Evolutionary conservation across 1,140 invertebrate species (phyloP).

Genomic region (Drosophila guanche): DNA sequence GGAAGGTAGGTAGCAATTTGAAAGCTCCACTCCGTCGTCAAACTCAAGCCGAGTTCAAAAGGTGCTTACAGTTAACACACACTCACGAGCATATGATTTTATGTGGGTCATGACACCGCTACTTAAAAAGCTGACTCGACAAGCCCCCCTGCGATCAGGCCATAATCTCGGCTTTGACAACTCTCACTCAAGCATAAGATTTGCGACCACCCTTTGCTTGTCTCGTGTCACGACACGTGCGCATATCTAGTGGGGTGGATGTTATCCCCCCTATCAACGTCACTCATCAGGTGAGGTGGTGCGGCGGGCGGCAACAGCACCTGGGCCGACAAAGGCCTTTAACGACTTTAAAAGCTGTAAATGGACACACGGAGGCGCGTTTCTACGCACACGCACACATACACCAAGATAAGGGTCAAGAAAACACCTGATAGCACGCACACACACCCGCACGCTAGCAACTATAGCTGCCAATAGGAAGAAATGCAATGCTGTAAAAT

Average conservation of each 20-base stretch:
- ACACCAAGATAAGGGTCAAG: constrained; percentile 23
- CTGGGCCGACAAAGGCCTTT: constrained; percentile 8
- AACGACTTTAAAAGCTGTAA: constrained; percentile 17
- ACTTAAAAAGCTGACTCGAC: too few species aligned
- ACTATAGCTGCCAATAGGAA: constrained; percentile 19
- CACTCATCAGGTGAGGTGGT: constrained; percentile 45
- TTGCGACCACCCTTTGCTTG: background rate
- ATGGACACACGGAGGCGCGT: background rate
- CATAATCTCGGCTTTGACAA: constrained; percentile 2
- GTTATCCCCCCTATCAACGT: constrained; percentile 12
- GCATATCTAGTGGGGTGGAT: background rate
- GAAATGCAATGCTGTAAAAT: constrained; percentile 39
- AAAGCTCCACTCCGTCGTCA: too few species aligned
- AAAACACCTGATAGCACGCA: constrained; percentile 35
- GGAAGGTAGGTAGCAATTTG: background rate
- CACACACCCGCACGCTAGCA: constrained; percentile 2
- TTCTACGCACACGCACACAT: constrained; percentile 14
- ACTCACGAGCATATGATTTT: too few species aligned
- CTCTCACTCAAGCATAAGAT: background rate
- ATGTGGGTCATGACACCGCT: too few species aligned
- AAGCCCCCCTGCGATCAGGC: too few species aligned
- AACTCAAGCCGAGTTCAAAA: too few species aligned
- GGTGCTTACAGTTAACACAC: too few species aligned
- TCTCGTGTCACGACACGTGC: constrained; percentile 33
- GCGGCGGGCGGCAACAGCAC: constrained; percentile 3